Conservation (phyloP, 2,797 vertebrate species). For the Micromesistius poutassou region DNA sequence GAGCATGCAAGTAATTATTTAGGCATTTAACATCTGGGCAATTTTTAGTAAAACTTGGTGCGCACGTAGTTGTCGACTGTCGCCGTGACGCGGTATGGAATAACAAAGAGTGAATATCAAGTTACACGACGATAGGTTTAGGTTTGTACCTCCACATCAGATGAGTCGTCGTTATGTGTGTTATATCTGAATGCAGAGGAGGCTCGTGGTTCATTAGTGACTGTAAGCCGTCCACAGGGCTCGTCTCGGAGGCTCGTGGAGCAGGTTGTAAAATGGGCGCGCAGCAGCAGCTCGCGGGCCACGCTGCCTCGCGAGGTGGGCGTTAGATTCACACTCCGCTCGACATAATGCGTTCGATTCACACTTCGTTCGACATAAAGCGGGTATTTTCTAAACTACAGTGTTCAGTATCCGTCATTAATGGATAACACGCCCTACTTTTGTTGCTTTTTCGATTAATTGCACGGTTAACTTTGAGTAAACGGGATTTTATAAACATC, state of each 20-base stretch:
- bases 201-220: not conserved
- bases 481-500: slow-evolving; percentile 52
- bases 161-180: accelerated
- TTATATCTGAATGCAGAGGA: not conserved
- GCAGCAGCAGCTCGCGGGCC: slow-evolving; percentile 73
- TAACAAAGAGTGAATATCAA: slow-evolving; percentile 71
- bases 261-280: slow-evolving; percentile 68
- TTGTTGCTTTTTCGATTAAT: not conserved
- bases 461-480: slow-evolving; percentile 37
- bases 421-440: not conserved
- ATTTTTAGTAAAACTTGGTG: slow-evolving; percentile 49
- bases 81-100: slow-evolving; percentile 56
- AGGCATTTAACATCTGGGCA: not conserved
- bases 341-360: slow-evolving; percentile 59
- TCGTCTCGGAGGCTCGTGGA: no score
- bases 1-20: not conserved
- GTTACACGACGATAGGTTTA: slow-evolving; percentile 42
- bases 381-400: not conserved
- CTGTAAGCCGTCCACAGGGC: no score
- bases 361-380: slow-evolving; percentile 61
- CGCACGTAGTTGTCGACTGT: slow-evolving; percentile 58
- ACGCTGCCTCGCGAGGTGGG: slow-evolving; percentile 75
- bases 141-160: not conserved
- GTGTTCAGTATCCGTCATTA: not conserved
- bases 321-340: slow-evolving; percentile 51